Conservation (phyloP, 2,113 vertebrate species). For the Ammodytes dubius region DNA sequence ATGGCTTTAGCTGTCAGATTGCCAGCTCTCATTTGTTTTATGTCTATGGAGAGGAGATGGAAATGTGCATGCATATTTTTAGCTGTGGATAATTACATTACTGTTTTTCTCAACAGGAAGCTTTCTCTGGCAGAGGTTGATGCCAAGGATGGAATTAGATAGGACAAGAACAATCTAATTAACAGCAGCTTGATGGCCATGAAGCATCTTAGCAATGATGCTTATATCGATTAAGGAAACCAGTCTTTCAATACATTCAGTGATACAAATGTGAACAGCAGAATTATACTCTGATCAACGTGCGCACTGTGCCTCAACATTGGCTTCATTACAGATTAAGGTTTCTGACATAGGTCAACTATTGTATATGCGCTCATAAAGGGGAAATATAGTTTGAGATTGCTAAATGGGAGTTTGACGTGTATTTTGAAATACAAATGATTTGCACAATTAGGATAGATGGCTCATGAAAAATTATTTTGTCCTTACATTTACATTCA, state of each 20-base stretch:
- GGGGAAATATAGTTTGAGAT: background rate
- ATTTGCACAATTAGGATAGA: background rate
- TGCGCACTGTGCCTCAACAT: background rate
- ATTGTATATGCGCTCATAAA: background rate
- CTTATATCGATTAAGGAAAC: background rate
- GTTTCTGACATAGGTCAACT: background rate
- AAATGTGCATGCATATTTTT: conserved; percentile 18
- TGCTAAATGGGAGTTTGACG: background rate
- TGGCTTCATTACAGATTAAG: background rate
- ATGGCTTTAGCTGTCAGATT: background rate
- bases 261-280: background rate
- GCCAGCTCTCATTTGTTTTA: background rate
- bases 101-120: background rate
- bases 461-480: background rate
- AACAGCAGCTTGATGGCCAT: conserved; percentile 28
- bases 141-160: conserved; percentile 19
- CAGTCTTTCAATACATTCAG: background rate
- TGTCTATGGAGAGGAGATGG: conserved; percentile 13
- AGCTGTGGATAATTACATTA: conserved; percentile 9
- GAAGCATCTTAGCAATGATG: conserved; percentile 2
- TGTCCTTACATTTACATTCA: background rate
- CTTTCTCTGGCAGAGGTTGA: background rate
- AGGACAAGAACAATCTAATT: conserved; percentile 27
- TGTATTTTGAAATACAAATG: background rate
- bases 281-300: background rate